Evolutionary conservation across 2,113 vertebrate species (phyloP).

Genomic region (Axis porcinus): DNA sequence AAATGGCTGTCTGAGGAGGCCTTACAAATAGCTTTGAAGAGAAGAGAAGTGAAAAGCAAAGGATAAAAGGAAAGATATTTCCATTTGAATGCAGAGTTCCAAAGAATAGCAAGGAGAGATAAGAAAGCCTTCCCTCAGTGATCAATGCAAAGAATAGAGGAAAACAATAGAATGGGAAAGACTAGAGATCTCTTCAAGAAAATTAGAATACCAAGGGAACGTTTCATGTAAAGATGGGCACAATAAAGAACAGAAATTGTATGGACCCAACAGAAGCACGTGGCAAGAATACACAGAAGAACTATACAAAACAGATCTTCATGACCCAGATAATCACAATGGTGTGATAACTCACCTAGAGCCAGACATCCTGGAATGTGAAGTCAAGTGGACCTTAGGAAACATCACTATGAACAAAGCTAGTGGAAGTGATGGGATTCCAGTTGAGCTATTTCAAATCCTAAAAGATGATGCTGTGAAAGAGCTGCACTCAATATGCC

Average conservation of each 20-base stretch:
- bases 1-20: background rate
- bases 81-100: background rate
- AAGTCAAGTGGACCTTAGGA: background rate
- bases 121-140: background rate
- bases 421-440: background rate
- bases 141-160: background rate
- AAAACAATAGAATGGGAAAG: background rate
- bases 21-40: background rate
- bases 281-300: background rate
- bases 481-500: background rate
- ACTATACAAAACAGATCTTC: background rate
- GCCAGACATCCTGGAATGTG: background rate
- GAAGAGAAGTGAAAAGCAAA: background rate
- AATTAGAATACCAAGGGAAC: background rate
- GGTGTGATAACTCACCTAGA: background rate
- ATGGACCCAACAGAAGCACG: background rate
- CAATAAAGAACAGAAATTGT: background rate
- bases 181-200: background rate
- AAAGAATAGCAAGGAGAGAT: background rate
- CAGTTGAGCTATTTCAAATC: background rate
- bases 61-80: background rate
- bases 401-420: background rate
- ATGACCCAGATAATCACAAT: background rate
- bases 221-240: background rate
- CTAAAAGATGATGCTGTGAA: background rate